Evolutionary conservation across 2,888 invertebrate species (phyloP).

Genomic region (Oxystoma pomonae): DNA sequence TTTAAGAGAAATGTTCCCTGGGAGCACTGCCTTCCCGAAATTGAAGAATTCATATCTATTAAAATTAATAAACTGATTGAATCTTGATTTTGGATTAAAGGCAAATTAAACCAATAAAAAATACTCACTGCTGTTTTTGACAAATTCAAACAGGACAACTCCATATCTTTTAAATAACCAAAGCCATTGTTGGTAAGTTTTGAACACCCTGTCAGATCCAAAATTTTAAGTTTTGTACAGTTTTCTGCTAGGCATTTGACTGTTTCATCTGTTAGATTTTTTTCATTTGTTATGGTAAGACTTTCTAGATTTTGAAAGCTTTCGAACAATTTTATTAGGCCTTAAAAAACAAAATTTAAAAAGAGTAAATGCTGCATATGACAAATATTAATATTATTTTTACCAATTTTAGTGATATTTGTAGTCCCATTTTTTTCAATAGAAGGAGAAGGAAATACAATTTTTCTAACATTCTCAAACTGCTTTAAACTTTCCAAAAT

Average conservation of each 20-base stretch:
- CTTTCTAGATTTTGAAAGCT: conserved; percentile 31
- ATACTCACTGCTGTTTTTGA: conserved; percentile 42
- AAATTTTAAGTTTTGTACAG: conserved; percentile 47
- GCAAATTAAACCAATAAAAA: neutral
- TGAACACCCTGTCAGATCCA: conserved; percentile 49
- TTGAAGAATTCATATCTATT: too few species aligned
- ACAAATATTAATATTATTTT: too few species aligned
- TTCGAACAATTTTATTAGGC: too few species aligned
- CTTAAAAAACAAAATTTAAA: too few species aligned
- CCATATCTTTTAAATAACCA: conserved; percentile 32
- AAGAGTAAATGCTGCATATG: too few species aligned
- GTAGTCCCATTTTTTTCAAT: conserved; percentile 2
- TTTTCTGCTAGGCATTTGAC: conserved; percentile 50
- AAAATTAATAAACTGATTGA: neutral
- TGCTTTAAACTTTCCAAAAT: conserved; percentile 34
- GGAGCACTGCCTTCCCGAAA: too few species aligned
- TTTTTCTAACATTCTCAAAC: conserved; percentile 34
- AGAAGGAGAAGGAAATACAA: conserved; percentile 37
- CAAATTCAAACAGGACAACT: conserved; percentile 39
- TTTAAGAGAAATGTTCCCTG: too few species aligned
- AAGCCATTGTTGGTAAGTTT: conserved; percentile 41
- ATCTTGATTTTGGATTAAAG: neutral
- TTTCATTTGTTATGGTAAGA: conserved; percentile 37
- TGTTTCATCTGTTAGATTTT: conserved; percentile 51
- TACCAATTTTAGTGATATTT: conserved; percentile 19